Conservation (phyloP, 2,888 invertebrate genomes). For the Melinaea marsaeus region DNA sequence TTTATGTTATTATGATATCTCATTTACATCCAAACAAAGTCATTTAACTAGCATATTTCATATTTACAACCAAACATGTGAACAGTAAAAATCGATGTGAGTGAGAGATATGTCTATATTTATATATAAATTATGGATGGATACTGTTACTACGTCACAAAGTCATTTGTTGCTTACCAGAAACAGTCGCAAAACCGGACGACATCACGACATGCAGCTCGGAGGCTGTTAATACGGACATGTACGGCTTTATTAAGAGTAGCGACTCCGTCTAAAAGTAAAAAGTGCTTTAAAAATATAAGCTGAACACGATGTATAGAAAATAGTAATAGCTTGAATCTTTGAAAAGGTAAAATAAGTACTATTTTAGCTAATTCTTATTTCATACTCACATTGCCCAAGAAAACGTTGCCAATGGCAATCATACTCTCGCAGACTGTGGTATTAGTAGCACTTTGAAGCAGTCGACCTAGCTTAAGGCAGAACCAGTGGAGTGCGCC, state of each 20-base stretch:
- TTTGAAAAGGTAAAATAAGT: too few species aligned
- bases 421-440: slow-evolving; percentile 97
- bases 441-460: slow-evolving; percentile 82
- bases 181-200: slow-evolving; percentile 96
- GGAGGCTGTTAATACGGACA: slow-evolving; percentile 89
- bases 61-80: too few species aligned
- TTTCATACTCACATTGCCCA: slow-evolving; percentile 86
- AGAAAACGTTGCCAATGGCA: slow-evolving; percentile 94
- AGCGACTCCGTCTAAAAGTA: slow-evolving; percentile 89
- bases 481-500: slow-evolving; percentile 94
- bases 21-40: too few species aligned
- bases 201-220: slow-evolving; percentile 96
- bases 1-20: too few species aligned
- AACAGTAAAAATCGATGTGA: too few species aligned
- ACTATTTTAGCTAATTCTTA: not conserved
- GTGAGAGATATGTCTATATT: too few species aligned
- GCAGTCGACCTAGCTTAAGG: slow-evolving; percentile 85
- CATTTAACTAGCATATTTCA: too few species aligned
- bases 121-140: not conserved
- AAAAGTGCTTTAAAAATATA: not conserved
- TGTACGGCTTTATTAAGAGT: slow-evolving; percentile 91
- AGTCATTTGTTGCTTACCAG: slow-evolving; percentile 77
- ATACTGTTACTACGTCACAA: not conserved
- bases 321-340: too few species aligned
- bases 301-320: not conserved